These are phyloP conservation scores for Syngnathoides biaculeatus DNA, from an alignment of 2,113 vertebrate genomes.

Conservation along the genomic window DNA sequence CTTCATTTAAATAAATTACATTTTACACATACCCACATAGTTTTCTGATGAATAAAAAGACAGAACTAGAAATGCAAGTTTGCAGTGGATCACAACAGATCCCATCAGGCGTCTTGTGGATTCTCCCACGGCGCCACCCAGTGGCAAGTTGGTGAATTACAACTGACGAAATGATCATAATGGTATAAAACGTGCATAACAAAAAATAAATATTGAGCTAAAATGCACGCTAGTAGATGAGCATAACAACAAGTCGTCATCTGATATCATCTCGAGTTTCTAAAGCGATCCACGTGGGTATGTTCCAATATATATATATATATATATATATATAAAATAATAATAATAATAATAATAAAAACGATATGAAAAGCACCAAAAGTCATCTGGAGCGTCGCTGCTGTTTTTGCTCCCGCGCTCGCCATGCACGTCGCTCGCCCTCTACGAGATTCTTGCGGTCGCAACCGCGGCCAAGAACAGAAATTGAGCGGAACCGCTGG, in stretches of 20 bases:
- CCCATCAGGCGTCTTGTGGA: no score
- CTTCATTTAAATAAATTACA: no score
- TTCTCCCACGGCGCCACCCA: not conserved
- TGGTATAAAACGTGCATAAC: not conserved
- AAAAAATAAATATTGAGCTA: not conserved
- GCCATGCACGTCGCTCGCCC: not conserved
- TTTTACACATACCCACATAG: not conserved
- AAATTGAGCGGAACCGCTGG: slow-evolving; percentile 17
- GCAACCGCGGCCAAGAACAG: slow-evolving; percentile 8
- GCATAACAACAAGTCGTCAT: not conserved
- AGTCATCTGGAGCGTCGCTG: not conserved
- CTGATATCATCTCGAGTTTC: not conserved
- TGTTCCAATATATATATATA: no score
- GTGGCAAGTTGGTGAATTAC: not conserved
- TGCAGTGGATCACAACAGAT: no score
- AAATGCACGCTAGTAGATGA: not conserved
- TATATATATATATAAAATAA: no score
- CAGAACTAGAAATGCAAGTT: no score
- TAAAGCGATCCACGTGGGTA: no score
- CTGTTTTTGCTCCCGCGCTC: not conserved
- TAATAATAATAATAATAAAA: no score
- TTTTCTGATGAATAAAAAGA: no score
- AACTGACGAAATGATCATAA: not conserved
- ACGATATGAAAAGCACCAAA: no score
- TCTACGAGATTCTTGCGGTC: slow-evolving; percentile 29